These are phyloP conservation scores for Andrena flavipes DNA, from an alignment of 2,888 invertebrate genomes.

Conservation along the genomic window DNA sequence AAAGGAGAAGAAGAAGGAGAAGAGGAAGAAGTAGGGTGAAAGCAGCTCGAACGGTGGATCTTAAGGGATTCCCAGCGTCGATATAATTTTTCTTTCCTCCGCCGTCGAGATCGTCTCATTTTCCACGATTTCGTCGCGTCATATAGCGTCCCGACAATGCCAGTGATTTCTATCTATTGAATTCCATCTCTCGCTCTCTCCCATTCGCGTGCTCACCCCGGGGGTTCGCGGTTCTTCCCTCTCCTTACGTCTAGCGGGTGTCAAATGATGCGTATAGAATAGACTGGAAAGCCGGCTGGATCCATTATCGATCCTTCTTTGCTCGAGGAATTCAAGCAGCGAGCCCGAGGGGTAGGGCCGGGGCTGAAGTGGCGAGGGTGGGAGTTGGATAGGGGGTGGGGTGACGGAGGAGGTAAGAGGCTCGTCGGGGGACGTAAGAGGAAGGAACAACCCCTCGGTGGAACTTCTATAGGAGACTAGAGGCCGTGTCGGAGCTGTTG, in stretches of 20 bases:
- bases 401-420: conserved; percentile 36
- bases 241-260: conserved; percentile 79
- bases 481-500: conserved; percentile 65
- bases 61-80: conserved; percentile 76
- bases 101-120: conserved; percentile 75
- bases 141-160: conserved; percentile 77
- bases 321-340: conserved; percentile 69
- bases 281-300: conserved; percentile 78
- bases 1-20: neutral
- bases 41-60: conserved; percentile 60
- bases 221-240: conserved; percentile 56
- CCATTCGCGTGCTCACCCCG: conserved; percentile 33
- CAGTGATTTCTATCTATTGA: conserved; percentile 83
- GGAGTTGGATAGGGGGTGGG: conserved; percentile 4
- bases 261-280: conserved; percentile 84
- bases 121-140: conserved; percentile 72
- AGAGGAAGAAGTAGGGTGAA: conserved; percentile 17
- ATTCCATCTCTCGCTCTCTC: conserved; percentile 72
- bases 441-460: conserved; percentile 56
- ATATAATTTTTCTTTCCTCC: conserved; percentile 79
- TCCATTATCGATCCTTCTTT: conserved; percentile 80
- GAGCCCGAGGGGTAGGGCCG: conserved; percentile 23
- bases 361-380: conserved; percentile 27
- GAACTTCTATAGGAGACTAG: conserved; percentile 64
- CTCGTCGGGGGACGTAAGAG: conserved; percentile 46